These are phyloP conservation scores for Cyanoramphus novaezelandiae DNA, from an alignment of 2,113 vertebrate genomes.

Conservation along the genomic window DNA sequence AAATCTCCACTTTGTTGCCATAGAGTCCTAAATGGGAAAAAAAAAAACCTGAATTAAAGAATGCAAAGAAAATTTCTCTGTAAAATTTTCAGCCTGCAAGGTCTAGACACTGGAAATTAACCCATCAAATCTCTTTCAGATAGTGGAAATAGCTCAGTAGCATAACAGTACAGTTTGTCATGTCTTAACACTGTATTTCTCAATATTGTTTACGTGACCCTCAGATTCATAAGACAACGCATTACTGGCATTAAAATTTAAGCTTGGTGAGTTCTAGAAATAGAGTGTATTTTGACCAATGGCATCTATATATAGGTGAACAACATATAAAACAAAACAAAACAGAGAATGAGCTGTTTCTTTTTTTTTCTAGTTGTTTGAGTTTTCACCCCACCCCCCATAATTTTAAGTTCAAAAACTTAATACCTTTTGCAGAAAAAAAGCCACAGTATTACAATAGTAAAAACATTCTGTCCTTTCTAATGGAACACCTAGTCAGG, in stretches of 20 bases:
- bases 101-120: background rate
- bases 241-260: background rate
- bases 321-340: background rate
- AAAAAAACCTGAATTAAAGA: background rate
- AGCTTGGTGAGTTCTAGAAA: background rate
- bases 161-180: background rate
- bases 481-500: conserved; percentile 68
- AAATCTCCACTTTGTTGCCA: background rate
- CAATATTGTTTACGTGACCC: background rate
- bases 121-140: background rate
- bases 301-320: background rate
- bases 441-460: background rate
- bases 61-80: background rate
- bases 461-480: conserved; percentile 6
- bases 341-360: background rate
- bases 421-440: conserved; percentile 26
- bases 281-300: background rate
- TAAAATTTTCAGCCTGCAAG: background rate
- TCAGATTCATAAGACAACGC: background rate
- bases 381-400: background rate
- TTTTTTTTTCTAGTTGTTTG: background rate
- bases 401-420: conserved; percentile 15
- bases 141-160: background rate
- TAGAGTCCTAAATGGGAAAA: background rate
- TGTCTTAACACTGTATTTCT: background rate